These are phyloP conservation scores for Papilio gigon DNA, from an alignment of 2,888 invertebrate species.

Conservation along the genomic window DNA sequence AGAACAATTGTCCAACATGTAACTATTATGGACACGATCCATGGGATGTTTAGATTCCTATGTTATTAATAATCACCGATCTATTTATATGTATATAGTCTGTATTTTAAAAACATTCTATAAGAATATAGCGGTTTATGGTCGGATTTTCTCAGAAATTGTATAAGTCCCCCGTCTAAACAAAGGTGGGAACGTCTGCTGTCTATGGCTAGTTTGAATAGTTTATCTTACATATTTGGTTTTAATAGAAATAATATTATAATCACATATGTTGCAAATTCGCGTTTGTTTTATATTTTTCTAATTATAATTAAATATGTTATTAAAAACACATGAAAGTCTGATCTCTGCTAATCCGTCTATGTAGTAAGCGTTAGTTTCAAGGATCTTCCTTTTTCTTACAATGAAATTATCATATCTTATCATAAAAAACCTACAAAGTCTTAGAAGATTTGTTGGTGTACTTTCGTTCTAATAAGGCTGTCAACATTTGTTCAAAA, in stretches of 20 bases:
- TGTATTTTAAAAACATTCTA: constrained; percentile 15
- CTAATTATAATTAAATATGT: too few relatives aligned
- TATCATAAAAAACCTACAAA: too few relatives aligned
- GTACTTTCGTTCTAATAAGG: too few relatives aligned
- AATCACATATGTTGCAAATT: neutral
- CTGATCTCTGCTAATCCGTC: too few relatives aligned
- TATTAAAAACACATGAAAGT: too few relatives aligned
- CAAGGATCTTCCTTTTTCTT: too few relatives aligned
- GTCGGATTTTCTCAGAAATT: constrained; percentile 7
- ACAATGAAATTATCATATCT: too few relatives aligned
- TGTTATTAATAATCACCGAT: neutral
- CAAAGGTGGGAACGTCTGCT: constrained; percentile 1
- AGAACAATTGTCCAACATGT: neutral
- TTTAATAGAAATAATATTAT: neutral
- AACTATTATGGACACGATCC: neutral
- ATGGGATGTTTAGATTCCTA: constrained; percentile 1
- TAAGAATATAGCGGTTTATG: neutral
- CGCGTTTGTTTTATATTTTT: neutral
- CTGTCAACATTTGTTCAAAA: too few relatives aligned
- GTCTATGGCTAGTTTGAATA: neutral
- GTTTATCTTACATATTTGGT: neutral
- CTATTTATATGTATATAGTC: constrained; percentile 5
- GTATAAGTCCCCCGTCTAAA: constrained; percentile 1
- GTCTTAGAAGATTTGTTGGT: too few relatives aligned
- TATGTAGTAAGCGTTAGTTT: too few relatives aligned